phyloP scores from a whole-genome alignment of 2,113 vertebrate species.

The Mohoua ochrocephala region DNA sequence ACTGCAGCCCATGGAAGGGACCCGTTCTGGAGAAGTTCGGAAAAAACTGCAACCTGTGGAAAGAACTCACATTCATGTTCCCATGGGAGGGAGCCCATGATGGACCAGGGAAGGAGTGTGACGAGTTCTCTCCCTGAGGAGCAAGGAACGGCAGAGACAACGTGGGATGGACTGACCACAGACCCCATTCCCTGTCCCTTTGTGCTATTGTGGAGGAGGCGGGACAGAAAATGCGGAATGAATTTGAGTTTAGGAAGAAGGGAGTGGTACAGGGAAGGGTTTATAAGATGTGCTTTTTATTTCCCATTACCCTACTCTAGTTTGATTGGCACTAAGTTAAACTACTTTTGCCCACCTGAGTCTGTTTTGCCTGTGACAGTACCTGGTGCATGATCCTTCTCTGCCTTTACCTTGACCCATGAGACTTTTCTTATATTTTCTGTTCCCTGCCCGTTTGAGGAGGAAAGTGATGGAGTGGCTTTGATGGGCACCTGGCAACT shows the following conservation, averaged over 20 bases:
- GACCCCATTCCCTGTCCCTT: not conserved
- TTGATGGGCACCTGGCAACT: not conserved
- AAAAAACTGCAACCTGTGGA: not conserved
- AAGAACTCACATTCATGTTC: not conserved
- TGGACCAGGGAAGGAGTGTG: not conserved
- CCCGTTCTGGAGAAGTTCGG: not conserved
- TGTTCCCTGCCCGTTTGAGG: not conserved
- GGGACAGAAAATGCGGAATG: not conserved
- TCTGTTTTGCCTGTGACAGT: not conserved
- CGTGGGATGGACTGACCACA: fast-evolving
- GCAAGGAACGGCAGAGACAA: fast-evolving
- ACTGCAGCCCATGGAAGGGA: too few species aligned
- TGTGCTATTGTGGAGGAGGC: not conserved
- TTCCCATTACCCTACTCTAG: not conserved
- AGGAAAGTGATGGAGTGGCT: not conserved
- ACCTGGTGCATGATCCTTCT: not conserved
- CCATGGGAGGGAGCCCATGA: fast-evolving
- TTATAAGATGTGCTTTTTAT: not conserved
- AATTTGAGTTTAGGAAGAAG: not conserved
- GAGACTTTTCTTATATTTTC: not conserved
- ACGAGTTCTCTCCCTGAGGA: not conserved
- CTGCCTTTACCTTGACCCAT: too few species aligned
- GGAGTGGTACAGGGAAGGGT: fast-evolving
- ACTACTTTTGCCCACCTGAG: not conserved
- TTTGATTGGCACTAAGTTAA: not conserved